Conservation (phyloP, 64 coral and sea anemone species). For the Dendronephthya gigantea region DNA sequence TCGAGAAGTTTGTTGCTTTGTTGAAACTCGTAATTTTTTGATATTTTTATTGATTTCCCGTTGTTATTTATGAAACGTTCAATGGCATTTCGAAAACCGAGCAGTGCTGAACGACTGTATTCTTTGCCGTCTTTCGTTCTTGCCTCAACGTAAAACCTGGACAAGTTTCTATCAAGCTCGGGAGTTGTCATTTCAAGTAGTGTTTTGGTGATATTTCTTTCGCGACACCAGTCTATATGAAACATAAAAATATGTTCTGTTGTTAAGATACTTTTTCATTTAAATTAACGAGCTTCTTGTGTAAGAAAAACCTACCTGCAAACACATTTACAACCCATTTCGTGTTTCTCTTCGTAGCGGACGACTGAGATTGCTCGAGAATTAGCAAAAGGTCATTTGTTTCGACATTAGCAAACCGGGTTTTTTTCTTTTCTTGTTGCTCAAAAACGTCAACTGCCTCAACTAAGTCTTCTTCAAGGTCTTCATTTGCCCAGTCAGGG, state of each 20-base stretch:
- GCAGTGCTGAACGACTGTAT: neutral
- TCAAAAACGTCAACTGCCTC: too few species aligned
- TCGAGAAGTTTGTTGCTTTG: conserved; percentile 16
- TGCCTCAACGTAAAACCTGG: neutral
- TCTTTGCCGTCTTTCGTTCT: neutral
- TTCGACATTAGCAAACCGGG: too few species aligned
- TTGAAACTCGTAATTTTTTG: neutral
- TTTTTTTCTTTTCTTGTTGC: too few species aligned
- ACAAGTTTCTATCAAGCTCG: neutral
- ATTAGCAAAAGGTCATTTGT: too few species aligned
- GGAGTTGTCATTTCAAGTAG: neutral
- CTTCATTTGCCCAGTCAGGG: too few species aligned
- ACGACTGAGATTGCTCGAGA: too few species aligned
- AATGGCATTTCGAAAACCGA: neutral
- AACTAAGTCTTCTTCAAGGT: too few species aligned
- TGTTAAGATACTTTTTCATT: too few species aligned
- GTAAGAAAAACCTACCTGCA: too few species aligned
- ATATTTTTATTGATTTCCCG: neutral
- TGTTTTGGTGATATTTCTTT: neutral
- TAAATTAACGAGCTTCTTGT: too few species aligned
- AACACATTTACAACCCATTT: too few species aligned
- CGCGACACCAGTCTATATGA: neutral
- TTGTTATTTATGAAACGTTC: neutral
- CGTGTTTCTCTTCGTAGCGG: too few species aligned
- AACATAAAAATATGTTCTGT: neutral